Percentiles rank a stretch among this genome's conserved stretches.
Conservation (phyloP, 2,797 vertebrate genomes). For the Anabacerthia variegaticeps region DNA sequence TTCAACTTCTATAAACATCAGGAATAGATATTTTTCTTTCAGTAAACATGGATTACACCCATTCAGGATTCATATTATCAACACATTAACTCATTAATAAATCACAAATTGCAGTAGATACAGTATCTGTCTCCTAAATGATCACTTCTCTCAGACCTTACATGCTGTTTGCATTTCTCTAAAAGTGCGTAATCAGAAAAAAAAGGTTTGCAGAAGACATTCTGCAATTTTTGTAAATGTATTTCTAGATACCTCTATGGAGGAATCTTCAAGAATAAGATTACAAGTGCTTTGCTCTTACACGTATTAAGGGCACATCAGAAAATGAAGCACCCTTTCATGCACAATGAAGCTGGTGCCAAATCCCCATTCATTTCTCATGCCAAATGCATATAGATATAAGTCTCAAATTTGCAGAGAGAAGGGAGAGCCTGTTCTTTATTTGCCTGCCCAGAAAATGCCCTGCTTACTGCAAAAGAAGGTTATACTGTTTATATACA, state of each 20-base stretch:
- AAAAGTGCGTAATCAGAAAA: neutral
- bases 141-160: neutral
- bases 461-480: neutral
- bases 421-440: neutral
- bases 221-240: neutral
- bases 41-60: neutral
- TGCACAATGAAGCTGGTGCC: neutral
- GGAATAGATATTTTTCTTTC: neutral
- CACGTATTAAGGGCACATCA: neutral
- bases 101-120: neutral
- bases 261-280: neutral
- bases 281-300: neutral
- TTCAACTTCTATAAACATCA: neutral
- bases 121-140: neutral
- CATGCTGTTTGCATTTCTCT: neutral
- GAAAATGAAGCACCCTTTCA: neutral
- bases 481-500: neutral
- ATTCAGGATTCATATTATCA: neutral
- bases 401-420: neutral
- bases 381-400: neutral
- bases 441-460: neutral
- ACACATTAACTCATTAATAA: neutral
- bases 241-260: neutral
- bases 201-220: neutral
- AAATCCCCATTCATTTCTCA: neutral